Conservation (phyloP, 1,140 invertebrate species). For the Hypothenemus hampei region DNA sequence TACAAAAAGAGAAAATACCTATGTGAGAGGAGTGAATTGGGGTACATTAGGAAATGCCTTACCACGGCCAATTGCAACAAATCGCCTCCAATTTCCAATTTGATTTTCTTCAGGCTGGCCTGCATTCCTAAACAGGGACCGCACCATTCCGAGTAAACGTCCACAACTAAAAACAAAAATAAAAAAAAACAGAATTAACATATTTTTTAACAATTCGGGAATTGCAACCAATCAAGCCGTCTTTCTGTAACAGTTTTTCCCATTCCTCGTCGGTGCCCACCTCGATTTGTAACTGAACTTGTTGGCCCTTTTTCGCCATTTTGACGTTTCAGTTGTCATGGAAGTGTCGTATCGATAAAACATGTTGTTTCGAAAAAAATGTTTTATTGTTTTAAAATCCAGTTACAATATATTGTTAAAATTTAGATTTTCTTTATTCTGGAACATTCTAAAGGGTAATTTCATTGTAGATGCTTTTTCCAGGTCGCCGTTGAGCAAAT, state of each 20-base stretch:
- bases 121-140: constrained; percentile 85
- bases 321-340: neutral
- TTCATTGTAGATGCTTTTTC: constrained; percentile 32
- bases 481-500: constrained; percentile 32
- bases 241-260: constrained; percentile 69
- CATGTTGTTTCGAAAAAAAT: neutral
- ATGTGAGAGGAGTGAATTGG: neutral
- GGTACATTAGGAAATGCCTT: too few relatives aligned
- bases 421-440: too few relatives aligned
- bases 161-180: constrained; percentile 60
- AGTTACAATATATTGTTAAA: too few relatives aligned
- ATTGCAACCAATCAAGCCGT: constrained; percentile 82
- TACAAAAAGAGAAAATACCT: neutral
- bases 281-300: constrained; percentile 72
- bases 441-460: constrained; percentile 34
- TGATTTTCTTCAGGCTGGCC: constrained; percentile 80
- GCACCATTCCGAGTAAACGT: constrained; percentile 91
- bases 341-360: constrained; percentile 9
- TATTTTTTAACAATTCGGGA: constrained; percentile 36
- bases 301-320: constrained; percentile 67
- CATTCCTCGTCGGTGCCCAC: constrained; percentile 84
- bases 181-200: neutral
- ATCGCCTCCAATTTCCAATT: constrained; percentile 82
- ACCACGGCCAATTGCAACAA: constrained; percentile 74
- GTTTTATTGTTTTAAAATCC: neutral